Conservation (phyloP, 2,888 invertebrate species). For the Hypolimnas misippus region DNA sequence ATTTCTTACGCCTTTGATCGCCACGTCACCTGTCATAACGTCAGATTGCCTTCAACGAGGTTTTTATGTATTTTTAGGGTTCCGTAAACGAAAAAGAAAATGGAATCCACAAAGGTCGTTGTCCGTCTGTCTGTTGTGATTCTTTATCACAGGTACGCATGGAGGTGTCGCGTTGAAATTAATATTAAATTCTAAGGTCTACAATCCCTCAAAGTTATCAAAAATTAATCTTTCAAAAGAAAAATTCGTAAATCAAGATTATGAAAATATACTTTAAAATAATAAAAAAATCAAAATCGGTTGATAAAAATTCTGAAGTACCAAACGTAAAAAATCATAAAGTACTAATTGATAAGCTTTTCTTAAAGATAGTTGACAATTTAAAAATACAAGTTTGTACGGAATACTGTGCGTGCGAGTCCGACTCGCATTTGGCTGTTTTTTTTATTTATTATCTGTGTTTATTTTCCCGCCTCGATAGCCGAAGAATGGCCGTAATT, state of each 20-base stretch:
- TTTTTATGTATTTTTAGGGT: conserved; percentile 46
- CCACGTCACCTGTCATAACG: conserved; percentile 74
- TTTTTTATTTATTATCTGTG: conserved; percentile 62
- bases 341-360: no score
- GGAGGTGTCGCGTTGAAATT: background rate
- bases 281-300: no score
- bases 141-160: background rate
- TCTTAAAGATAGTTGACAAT: no score
- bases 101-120: background rate
- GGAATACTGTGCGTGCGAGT: no score
- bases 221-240: no score
- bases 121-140: background rate
- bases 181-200: background rate
- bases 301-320: no score
- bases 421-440: no score
- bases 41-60: conserved; percentile 62
- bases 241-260: no score
- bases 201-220: background rate
- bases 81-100: background rate
- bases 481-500: conserved; percentile 62
- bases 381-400: no score
- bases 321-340: no score
- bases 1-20: conserved; percentile 64
- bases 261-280: no score
- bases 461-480: conserved; percentile 62